These are phyloP conservation scores for Trachops cirrhosus DNA, from an alignment of 2,797 vertebrate genomes.

Conservation along the genomic window DNA sequence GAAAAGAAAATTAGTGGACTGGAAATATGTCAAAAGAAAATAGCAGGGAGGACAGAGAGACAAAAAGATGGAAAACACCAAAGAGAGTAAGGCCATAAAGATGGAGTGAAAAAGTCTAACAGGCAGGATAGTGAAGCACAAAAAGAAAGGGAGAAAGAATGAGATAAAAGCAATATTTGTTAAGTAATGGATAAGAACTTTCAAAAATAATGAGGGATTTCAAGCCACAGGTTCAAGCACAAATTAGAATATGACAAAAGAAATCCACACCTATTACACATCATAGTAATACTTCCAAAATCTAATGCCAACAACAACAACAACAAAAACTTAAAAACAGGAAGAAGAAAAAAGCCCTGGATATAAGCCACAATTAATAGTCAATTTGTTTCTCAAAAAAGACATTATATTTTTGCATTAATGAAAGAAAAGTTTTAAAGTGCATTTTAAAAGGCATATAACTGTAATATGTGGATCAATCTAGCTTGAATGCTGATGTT, in stretches of 20 bases:
- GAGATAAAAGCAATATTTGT: background rate
- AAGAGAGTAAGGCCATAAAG: background rate
- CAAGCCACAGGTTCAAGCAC: background rate
- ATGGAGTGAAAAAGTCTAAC: background rate
- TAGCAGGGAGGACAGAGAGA: background rate
- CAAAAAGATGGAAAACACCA: background rate
- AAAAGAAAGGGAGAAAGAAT: background rate
- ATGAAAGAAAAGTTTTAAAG: background rate
- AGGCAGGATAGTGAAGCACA: background rate
- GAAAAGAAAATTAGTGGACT: background rate
- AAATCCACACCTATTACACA: background rate
- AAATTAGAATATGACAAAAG: background rate
- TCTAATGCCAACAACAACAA: background rate
- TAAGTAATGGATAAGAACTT: background rate
- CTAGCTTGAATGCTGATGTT: background rate
- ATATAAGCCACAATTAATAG: background rate
- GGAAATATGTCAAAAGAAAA: background rate
- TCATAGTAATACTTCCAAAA: background rate
- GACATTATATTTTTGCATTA: background rate
- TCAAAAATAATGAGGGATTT: background rate
- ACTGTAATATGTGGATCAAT: background rate
- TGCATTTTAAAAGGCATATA: background rate
- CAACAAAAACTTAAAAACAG: background rate
- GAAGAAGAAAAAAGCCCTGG: background rate
- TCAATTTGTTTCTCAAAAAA: background rate